phyloP scores from a whole-genome alignment of 1,140 invertebrate species.

The Orchestia grillus region DNA sequence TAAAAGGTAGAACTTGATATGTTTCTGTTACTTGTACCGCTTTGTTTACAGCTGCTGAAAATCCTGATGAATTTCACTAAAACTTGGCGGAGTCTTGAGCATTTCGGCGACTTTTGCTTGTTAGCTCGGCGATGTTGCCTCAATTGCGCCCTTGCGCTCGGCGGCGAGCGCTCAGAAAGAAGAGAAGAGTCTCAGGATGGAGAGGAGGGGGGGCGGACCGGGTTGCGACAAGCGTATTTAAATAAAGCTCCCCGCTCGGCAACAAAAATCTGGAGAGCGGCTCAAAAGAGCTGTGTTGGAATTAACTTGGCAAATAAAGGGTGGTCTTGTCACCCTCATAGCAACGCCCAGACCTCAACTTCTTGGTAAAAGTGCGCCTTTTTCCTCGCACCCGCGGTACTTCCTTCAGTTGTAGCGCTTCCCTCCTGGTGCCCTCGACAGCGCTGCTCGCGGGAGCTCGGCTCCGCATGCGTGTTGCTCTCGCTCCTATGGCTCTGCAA shows the following conservation, averaged over 20 bases:
- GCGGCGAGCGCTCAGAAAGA: neutral
- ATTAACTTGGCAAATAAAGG: conserved; percentile 32
- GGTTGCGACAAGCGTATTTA: conserved; percentile 22
- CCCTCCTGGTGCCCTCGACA: neutral
- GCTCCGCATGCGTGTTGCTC: no score
- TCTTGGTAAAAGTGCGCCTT: neutral
- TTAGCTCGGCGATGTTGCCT: neutral
- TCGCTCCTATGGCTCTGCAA: no score
- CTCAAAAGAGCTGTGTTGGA: conserved; percentile 36
- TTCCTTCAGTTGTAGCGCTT: neutral
- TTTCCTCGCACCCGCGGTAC: neutral
- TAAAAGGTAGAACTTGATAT: neutral
- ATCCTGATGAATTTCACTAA: neutral
- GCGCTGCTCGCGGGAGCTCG: neutral
- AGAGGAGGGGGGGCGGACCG: neutral
- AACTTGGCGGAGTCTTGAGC: neutral
- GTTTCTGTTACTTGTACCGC: neutral
- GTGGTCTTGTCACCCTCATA: conserved; percentile 11
- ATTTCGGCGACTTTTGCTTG: neutral
- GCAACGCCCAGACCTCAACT: conserved; percentile 11
- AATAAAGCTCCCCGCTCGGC: conserved; percentile 8
- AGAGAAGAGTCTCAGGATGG: neutral
- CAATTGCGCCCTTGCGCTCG: neutral
- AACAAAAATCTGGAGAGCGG: neutral
- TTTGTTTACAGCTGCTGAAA: neutral